phyloP scores from a whole-genome alignment of 1,140 invertebrate genomes.

The Euwallacea similis region DNA sequence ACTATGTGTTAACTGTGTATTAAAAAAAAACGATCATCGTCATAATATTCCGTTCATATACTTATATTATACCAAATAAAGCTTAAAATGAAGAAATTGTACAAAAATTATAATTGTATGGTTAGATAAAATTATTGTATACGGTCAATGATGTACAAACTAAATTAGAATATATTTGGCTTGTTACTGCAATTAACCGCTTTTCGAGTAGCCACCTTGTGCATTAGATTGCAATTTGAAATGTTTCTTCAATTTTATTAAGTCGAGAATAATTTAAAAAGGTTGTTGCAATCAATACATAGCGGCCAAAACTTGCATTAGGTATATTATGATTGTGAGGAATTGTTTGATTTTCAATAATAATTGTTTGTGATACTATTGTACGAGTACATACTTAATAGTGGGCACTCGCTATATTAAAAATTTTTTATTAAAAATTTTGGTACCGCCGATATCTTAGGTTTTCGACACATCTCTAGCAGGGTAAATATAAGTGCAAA shows the following conservation, averaged over 20 bases:
- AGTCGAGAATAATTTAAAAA: neutral
- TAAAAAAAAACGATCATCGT: slow-evolving; percentile 5
- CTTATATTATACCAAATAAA: slow-evolving; percentile 1
- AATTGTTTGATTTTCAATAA: slow-evolving; percentile 3
- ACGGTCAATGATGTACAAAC: slow-evolving; percentile 53
- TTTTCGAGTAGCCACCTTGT: slow-evolving; percentile 23
- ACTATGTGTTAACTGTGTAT: slow-evolving; percentile 3
- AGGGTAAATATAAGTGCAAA: slow-evolving; percentile 51
- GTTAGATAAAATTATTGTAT: slow-evolving; percentile 46
- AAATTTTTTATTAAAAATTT: too few species aligned
- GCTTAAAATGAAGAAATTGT: slow-evolving; percentile 36
- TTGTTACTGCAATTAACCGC: neutral
- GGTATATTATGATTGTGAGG: neutral
- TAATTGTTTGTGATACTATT: slow-evolving; percentile 2
- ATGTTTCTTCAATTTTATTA: neutral
- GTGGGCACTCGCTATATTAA: neutral
- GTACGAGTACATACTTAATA: too few species aligned
- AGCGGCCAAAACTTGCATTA: neutral
- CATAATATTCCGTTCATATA: slow-evolving; percentile 11
- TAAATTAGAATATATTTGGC: slow-evolving; percentile 15
- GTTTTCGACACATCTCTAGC: slow-evolving; percentile 40
- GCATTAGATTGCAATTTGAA: neutral
- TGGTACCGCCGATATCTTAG: too few species aligned
- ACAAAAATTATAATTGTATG: slow-evolving; percentile 40
- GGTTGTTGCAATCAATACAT: neutral